Conservation (phyloP, 2,113 vertebrate genomes). For the Eulemur macaco region DNA sequence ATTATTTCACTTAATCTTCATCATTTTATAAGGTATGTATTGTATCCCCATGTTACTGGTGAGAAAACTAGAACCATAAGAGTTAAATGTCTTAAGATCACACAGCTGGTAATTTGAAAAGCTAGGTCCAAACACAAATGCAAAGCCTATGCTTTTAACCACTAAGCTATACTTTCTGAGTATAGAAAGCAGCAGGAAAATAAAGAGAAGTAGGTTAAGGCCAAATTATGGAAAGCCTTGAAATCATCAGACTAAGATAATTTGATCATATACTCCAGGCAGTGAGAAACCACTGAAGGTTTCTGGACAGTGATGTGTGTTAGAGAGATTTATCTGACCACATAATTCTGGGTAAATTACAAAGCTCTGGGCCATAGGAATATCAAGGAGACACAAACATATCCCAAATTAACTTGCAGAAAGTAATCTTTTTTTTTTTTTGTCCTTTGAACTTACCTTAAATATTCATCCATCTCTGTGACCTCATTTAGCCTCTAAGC, state of each 20-base stretch:
- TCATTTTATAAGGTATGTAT: background rate
- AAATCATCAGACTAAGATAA: background rate
- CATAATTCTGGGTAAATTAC: background rate
- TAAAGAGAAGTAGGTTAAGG: background rate
- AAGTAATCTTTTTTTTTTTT: background rate
- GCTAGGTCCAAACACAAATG: background rate
- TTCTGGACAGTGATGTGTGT: background rate
- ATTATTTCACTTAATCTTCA: slow-evolving; percentile 13
- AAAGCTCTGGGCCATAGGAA: background rate
- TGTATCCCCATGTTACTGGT: background rate
- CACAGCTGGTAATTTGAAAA: background rate
- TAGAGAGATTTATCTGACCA: background rate
- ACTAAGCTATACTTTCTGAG: background rate
- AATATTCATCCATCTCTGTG: background rate
- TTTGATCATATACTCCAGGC: background rate
- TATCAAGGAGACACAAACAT: background rate
- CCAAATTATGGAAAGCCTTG: background rate
- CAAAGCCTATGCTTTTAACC: background rate
- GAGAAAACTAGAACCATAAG: background rate
- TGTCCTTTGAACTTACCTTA: background rate
- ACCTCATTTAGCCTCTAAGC: background rate
- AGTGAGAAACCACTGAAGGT: background rate
- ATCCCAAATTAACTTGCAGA: slow-evolving; percentile 6
- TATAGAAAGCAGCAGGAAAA: background rate
- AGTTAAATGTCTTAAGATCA: slow-evolving; percentile 20